Evolutionary conservation across 2,797 vertebrate species (phyloP).

Genomic region (Lacerta viridis): DNA sequence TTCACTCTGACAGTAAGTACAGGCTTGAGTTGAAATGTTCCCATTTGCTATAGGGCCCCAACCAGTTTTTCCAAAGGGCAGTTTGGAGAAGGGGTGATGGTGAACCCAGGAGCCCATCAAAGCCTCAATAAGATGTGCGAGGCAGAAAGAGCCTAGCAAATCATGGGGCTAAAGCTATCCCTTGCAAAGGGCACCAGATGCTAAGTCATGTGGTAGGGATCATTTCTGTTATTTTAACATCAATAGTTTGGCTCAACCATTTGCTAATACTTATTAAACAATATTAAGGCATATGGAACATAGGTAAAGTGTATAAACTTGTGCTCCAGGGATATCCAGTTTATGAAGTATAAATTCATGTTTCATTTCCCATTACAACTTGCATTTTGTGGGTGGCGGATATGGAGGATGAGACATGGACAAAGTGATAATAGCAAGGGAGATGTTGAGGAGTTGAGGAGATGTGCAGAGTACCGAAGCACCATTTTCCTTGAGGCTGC

Average conservation of each 20-base stretch:
- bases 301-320: not conserved
- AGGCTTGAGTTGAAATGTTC: not conserved
- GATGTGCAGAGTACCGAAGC: not conserved
- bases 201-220: not conserved
- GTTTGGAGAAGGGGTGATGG: not conserved
- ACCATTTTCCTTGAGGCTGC: too few relatives aligned
- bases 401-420: not conserved
- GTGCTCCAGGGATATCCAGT: not conserved
- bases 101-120: not conserved
- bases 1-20: conserved; percentile 88
- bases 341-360: not conserved
- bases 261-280: conserved; percentile 12
- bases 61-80: not conserved
- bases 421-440: not conserved
- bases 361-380: not conserved
- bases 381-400: too few relatives aligned
- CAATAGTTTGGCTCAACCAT: not conserved
- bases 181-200: not conserved
- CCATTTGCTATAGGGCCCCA: not conserved
- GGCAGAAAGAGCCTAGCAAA: too few relatives aligned
- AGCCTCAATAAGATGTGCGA: too few relatives aligned
- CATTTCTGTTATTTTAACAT: not conserved
- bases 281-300: not conserved
- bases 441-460: not conserved
- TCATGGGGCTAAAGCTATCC: not conserved